phyloP scores from a whole-genome alignment of 2,797 vertebrate genomes.

The Phoxinus dragarum region DNA sequence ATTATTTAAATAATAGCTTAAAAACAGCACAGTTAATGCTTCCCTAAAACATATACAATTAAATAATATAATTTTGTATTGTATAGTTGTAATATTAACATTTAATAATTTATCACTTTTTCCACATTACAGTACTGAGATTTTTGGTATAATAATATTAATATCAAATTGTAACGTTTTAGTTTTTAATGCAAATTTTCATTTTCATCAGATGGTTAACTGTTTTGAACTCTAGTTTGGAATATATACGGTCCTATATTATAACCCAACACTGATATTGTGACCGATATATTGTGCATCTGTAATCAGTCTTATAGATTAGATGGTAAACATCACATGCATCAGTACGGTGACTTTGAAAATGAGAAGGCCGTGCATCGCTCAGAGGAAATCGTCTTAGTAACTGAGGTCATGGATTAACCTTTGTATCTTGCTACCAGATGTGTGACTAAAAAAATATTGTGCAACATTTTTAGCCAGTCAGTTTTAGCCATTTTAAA shows the following conservation, averaged over 20 bases:
- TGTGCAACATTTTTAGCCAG: not conserved
- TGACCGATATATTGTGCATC: not conserved
- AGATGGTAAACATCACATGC: not conserved
- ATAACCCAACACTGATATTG: not conserved
- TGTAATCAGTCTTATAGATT: not conserved
- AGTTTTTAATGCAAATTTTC: not conserved
- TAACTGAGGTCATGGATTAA: slow-evolving; percentile 55
- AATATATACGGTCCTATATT: not conserved
- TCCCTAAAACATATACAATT: not conserved
- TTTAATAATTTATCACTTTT: not conserved
- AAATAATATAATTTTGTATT: not conserved
- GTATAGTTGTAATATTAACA: not conserved
- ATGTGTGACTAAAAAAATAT: slow-evolving; percentile 38
- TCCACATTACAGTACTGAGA: not conserved
- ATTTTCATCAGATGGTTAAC: not conserved
- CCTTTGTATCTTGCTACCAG: slow-evolving; percentile 37
- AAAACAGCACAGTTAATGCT: not conserved
- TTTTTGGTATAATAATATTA: not conserved
- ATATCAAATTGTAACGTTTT: not conserved
- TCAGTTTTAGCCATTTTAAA: not conserved
- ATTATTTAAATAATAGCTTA: not conserved
- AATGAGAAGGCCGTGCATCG: not conserved
- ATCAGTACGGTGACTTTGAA: slow-evolving; percentile 2
- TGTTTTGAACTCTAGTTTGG: not conserved
- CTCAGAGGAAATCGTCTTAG: slow-evolving; percentile 36